Evolutionary conservation across 2,113 vertebrate genomes (phyloP).

Genomic region (Excalfactoria chinensis): DNA sequence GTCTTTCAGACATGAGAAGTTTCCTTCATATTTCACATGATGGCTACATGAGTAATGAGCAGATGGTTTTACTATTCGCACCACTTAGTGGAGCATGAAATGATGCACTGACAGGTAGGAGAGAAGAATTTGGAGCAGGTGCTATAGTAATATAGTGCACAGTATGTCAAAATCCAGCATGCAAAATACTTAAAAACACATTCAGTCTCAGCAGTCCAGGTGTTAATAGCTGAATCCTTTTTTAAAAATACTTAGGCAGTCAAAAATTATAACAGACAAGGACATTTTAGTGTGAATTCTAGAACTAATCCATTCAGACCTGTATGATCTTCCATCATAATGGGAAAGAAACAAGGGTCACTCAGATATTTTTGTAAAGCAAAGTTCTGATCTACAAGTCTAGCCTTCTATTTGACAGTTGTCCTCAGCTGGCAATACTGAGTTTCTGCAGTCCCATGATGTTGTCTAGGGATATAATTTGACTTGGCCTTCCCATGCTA

Average conservation of each 20-base stretch:
- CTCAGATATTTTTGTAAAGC: not conserved
- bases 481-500: not conserved
- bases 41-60: slow-evolving; percentile 65
- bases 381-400: not conserved
- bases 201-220: not conserved
- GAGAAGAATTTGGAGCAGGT: slow-evolving; percentile 31
- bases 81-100: slow-evolving; percentile 70
- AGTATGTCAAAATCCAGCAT: slow-evolving; percentile 17
- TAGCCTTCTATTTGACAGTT: not conserved
- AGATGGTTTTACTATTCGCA: slow-evolving; percentile 67
- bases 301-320: not conserved
- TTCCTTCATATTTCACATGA: slow-evolving; percentile 69
- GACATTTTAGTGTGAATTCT: not conserved
- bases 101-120: slow-evolving; percentile 69
- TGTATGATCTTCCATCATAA: not conserved
- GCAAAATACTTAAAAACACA: not conserved
- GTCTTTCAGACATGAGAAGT: slow-evolving; percentile 56
- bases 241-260: not conserved
- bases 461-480: not conserved
- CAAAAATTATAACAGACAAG: not conserved
- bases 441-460: not conserved
- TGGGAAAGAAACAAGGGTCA: not conserved
- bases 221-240: not conserved
- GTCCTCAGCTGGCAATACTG: not conserved
- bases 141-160: not conserved